These are phyloP conservation scores for Callocephalon fimbriatum DNA, from an alignment of 2,113 vertebrate species.

Conservation along the genomic window DNA sequence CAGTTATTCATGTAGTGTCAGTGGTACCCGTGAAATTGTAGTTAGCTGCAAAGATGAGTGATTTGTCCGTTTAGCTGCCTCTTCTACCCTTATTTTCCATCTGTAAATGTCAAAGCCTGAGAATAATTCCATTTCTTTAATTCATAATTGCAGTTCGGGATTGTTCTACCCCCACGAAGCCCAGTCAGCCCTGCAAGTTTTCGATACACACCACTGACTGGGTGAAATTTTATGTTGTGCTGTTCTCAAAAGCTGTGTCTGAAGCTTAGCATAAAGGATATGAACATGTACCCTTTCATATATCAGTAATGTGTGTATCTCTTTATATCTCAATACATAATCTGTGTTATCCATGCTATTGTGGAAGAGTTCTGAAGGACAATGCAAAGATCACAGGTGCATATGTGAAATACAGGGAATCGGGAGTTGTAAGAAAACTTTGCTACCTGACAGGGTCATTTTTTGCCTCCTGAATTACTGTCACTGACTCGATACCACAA, in stretches of 20 bases:
- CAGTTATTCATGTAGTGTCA: neutral
- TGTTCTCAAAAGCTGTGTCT: neutral
- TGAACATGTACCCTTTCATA: neutral
- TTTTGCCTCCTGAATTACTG: slow-evolving; percentile 23
- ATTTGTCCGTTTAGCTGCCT: neutral
- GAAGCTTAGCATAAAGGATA: neutral
- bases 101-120: neutral
- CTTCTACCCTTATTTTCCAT: neutral
- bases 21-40: neutral
- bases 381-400: neutral
- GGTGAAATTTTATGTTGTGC: neutral
- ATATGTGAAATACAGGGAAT: neutral
- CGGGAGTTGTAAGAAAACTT: neutral
- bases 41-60: neutral
- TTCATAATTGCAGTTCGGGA: neutral
- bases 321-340: neutral
- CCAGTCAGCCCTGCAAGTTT: neutral
- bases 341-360: neutral
- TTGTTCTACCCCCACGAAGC: neutral
- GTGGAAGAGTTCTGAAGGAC: neutral
- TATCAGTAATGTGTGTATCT: neutral
- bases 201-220: neutral
- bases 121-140: neutral
- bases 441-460: neutral
- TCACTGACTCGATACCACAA: neutral